Conservation (phyloP, 2,113 vertebrate genomes). For the Empidonax alnorum region DNA sequence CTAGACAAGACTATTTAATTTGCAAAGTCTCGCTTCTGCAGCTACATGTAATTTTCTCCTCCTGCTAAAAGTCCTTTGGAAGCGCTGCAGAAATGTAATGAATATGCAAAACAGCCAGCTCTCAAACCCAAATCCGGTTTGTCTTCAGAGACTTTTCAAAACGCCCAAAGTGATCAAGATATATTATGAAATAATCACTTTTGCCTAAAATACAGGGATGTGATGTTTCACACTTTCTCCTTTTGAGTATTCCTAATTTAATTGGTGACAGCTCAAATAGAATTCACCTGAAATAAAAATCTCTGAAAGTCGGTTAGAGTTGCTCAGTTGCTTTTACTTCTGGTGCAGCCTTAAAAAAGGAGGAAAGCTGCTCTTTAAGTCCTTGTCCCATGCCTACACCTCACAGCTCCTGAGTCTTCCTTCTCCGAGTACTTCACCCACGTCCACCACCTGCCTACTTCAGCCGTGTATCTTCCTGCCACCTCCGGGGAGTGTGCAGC, state of each 20-base stretch:
- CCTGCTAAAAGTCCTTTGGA: conserved; percentile 48
- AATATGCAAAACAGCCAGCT: conserved; percentile 51
- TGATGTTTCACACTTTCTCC: background rate
- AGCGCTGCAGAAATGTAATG: conserved; percentile 26
- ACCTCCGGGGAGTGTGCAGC: background rate
- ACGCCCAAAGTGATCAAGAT: conserved; percentile 35
- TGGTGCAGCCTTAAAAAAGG: background rate
- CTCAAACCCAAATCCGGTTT: conserved; percentile 13
- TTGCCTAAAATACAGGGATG: background rate
- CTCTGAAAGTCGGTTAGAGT: background rate
- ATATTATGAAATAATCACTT: conserved; percentile 43
- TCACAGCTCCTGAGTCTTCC: background rate
- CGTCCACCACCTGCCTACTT: background rate
- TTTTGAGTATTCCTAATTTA: background rate
- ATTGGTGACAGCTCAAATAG: conserved; percentile 19
- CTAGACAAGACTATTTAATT: conserved; percentile 50
- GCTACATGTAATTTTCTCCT: conserved; percentile 44
- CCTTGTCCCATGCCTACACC: background rate
- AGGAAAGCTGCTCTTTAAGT: background rate
- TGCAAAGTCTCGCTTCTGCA: conserved; percentile 31
- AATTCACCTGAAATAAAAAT: background rate
- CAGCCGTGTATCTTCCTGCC: background rate
- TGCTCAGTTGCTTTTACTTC: background rate
- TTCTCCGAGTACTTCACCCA: background rate
- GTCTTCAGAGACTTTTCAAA: conserved; percentile 50